phyloP scores from a whole-genome alignment of 2,888 invertebrate species.

The Neoascia interrupta region DNA sequence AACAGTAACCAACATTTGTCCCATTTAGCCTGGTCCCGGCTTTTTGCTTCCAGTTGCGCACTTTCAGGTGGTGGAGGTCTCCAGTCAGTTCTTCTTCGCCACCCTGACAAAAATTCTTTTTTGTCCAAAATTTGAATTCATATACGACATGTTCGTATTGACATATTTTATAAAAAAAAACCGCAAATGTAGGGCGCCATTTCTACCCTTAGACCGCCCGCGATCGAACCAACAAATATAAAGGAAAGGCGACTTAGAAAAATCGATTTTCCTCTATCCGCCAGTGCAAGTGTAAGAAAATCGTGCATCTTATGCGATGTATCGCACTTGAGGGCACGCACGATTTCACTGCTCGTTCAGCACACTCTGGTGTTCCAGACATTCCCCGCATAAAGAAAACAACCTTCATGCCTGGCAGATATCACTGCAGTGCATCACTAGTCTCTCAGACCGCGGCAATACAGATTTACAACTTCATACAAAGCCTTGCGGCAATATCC shows the following conservation, averaged over 20 bases:
- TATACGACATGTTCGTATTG: too few species aligned
- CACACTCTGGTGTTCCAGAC: slow-evolving; percentile 15
- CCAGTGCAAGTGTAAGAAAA: slow-evolving; percentile 69
- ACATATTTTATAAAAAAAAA: too few species aligned
- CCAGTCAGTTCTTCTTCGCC: too few species aligned
- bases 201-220: not conserved
- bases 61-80: too few species aligned
- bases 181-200: not conserved
- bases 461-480: slow-evolving; percentile 67
- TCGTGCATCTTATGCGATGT: slow-evolving; percentile 71
- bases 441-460: slow-evolving; percentile 22
- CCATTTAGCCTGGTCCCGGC: too few species aligned
- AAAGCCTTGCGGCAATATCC: slow-evolving; percentile 21
- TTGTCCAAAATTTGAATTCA: too few species aligned
- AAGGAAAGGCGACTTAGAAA: not conserved
- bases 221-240: not conserved
- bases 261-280: slow-evolving; percentile 38
- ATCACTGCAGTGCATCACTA: slow-evolving; percentile 42
- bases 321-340: slow-evolving; percentile 73
- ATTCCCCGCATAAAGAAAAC: slow-evolving; percentile 24
- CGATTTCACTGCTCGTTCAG: slow-evolving; percentile 70
- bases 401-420: slow-evolving; percentile 38
- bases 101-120: too few species aligned
- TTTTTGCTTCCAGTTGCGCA: too few species aligned
- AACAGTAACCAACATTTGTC: too few species aligned